phyloP scores from a whole-genome alignment of 92 coral and sea anemone genomes.

The Zoanthus gigantus region DNA sequence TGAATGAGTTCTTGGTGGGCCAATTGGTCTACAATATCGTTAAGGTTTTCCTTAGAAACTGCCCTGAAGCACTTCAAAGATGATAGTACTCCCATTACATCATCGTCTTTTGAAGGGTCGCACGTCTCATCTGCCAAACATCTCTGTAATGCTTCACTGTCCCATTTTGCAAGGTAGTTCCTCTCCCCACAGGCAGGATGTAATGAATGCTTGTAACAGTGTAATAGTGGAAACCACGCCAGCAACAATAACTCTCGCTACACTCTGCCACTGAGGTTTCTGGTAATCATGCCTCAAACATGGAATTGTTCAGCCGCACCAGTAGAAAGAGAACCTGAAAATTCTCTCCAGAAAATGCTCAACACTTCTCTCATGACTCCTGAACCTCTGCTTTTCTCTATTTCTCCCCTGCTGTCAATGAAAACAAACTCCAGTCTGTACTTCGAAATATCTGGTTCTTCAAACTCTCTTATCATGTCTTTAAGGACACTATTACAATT shows the following conservation, averaged over 20 bases:
- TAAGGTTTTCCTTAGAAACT: slow-evolving; percentile 45
- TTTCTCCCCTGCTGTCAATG: slow-evolving; percentile 32
- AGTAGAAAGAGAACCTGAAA: slow-evolving; percentile 33
- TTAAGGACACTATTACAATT: slow-evolving; percentile 39
- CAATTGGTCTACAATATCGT: slow-evolving; percentile 37
- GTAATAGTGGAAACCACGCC: slow-evolving; percentile 41
- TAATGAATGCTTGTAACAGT: slow-evolving; percentile 32
- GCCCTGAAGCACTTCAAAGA: slow-evolving; percentile 33
- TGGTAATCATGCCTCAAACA: slow-evolving; percentile 50
- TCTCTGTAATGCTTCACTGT: background rate
- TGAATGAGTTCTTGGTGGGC: slow-evolving; percentile 67
- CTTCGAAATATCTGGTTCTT: too few relatives aligned
- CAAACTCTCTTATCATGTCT: slow-evolving; percentile 40
- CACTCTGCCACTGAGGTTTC: slow-evolving; percentile 38
- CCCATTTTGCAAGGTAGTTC: background rate
- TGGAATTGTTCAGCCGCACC: slow-evolving; percentile 54
- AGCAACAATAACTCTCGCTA: slow-evolving; percentile 27
- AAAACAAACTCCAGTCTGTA: background rate
- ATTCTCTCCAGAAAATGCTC: slow-evolving; percentile 57
- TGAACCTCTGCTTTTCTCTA: slow-evolving; percentile 48
- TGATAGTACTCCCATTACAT: too few relatives aligned
- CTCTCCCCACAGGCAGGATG: slow-evolving; percentile 12
- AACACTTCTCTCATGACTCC: slow-evolving; percentile 54
- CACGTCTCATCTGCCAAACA: slow-evolving; percentile 35
- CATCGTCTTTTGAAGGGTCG: slow-evolving; percentile 53